phyloP scores from a whole-genome alignment of 2,797 vertebrate genomes.

The Malacoctenus gilli region DNA sequence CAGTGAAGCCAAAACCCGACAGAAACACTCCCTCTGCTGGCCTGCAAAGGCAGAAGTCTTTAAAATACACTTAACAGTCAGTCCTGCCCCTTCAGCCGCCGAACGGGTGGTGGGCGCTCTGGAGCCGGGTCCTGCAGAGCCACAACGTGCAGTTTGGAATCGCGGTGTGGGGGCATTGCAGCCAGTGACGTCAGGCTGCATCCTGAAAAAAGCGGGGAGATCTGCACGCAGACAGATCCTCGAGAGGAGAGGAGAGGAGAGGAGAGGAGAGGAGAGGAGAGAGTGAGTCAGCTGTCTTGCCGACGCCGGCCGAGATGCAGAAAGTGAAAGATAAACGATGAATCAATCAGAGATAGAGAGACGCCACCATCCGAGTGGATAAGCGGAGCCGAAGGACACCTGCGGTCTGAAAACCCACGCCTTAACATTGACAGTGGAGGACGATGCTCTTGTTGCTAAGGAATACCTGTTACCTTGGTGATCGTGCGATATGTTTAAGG shows the following conservation, averaged over 20 bases:
- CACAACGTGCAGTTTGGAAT: constrained; percentile 48
- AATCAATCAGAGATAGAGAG: constrained; percentile 65
- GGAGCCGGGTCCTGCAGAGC: constrained; percentile 46
- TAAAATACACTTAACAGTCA: neutral
- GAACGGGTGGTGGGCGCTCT: constrained; percentile 2
- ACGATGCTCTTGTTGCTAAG: constrained; percentile 74
- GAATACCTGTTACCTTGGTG: constrained; percentile 76
- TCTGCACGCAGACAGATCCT: constrained; percentile 68
- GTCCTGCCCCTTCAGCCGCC: too few relatives aligned
- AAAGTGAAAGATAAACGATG: constrained; percentile 61
- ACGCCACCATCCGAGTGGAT: constrained; percentile 38
- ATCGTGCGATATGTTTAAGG: constrained; percentile 56
- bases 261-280: constrained; percentile 65
- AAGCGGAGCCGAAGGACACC: constrained; percentile 60
- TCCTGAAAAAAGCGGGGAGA: constrained; percentile 75
- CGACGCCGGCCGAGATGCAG: constrained; percentile 59
- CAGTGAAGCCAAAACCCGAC: too few relatives aligned
- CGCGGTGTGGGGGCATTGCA: constrained; percentile 53
- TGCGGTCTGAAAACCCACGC: constrained; percentile 58
- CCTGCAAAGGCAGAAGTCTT: too few relatives aligned
- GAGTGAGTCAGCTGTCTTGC: constrained; percentile 74
- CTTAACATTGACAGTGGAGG: constrained; percentile 50
- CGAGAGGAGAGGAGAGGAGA: constrained; percentile 64
- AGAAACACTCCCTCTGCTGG: too few relatives aligned
- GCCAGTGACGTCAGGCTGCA: constrained; percentile 60